Evolutionary conservation across 2,888 invertebrate genomes (phyloP), one percentile per base, ranked within the genome.

Genomic region (Sussaba pulchella): DNA sequence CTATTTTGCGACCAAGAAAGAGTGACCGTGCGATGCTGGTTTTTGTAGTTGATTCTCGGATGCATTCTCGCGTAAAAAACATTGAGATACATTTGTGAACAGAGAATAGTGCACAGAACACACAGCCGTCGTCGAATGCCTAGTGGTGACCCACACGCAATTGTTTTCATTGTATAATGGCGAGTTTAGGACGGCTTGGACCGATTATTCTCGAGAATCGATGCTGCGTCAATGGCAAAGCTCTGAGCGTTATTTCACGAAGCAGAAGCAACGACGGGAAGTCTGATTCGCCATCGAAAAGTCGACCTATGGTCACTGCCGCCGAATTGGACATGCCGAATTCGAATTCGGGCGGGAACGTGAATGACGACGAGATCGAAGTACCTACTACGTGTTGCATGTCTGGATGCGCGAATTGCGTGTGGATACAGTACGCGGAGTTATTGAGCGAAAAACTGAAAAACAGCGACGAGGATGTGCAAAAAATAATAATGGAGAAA

Each of bases 321-420:
- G 61, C 61, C 0, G 84, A 83, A 36, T 52, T 84, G 21, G 54
- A 74, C 43, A 8, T 59, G 36, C n/a, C 52, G 8, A 45, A 57
- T 43, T 45, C 43, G 39, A 61, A 14, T 52, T n/a, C 57, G 9
- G 21, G 9, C 9, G 47, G 14, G 1, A 31, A 69, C 0, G 67
- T 74, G 3, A 14, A 12, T 31, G 6, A 31, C 6, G 81, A 75
- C 19, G 78, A 78, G 0, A n/a, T 79, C 9, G 77, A 39, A 12
- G 80, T 31, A 14, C 98, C 98, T 0, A 96, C 96, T 1, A 95
- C 95, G 26, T 99, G 98, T 91, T 99, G 98, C 88, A 96, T 96
- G 95, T 96, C 97, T 0, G 98, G 98, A 0, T 99, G 99, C 93
- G 94, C 96, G 0, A 98, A 98, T 92, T 99, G 99, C 91, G 98